Evolutionary conservation across 2,888 invertebrate species (phyloP).

Genomic region (Allophyes oxyacanthae): DNA sequence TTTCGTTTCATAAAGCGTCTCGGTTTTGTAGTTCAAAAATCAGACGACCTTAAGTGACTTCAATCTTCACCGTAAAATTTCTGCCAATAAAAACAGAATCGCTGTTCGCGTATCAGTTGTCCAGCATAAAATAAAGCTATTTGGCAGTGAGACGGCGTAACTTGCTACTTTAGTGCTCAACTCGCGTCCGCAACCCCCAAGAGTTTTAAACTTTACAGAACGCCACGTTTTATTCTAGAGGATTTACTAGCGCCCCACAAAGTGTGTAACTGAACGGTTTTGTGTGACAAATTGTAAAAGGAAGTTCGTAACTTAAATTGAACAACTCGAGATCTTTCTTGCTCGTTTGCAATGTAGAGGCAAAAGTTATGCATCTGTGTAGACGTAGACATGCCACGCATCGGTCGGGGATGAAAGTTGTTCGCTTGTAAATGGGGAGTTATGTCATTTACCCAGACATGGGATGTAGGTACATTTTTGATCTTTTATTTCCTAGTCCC

Average conservation of each 20-base stretch:
- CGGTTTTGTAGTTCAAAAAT: too few relatives aligned
- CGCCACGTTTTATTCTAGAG: slow-evolving; percentile 45
- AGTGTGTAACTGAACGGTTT: slow-evolving; percentile 48
- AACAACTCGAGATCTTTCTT: slow-evolving; percentile 41
- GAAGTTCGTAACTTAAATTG: slow-evolving; percentile 49
- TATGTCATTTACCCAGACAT: slow-evolving; percentile 12
- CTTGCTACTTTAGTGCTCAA: slow-evolving; percentile 54
- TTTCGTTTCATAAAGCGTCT: too few relatives aligned
- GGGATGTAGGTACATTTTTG: slow-evolving; percentile 9
- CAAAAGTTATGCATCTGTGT: slow-evolving; percentile 25
- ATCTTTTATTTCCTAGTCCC: slow-evolving; percentile 1
- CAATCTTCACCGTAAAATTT: background rate
- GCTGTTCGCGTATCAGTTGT: slow-evolving; percentile 36
- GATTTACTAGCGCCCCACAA: slow-evolving; percentile 43
- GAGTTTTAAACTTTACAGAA: slow-evolving; percentile 59
- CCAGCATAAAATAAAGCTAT: slow-evolving; percentile 49
- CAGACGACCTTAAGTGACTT: too few relatives aligned
- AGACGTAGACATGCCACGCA: background rate
- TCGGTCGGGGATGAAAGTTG: background rate
- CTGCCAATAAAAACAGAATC: slow-evolving; percentile 6
- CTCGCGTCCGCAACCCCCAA: slow-evolving; percentile 49
- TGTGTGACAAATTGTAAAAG: slow-evolving; percentile 48
- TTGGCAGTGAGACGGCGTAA: slow-evolving; percentile 54
- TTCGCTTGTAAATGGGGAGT: slow-evolving; percentile 11
- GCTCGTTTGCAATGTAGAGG: slow-evolving; percentile 30